Base-by-base conservation (phyloP, 2,797 vertebrate genomes). In the Rhinichthys osculus region DNA sequence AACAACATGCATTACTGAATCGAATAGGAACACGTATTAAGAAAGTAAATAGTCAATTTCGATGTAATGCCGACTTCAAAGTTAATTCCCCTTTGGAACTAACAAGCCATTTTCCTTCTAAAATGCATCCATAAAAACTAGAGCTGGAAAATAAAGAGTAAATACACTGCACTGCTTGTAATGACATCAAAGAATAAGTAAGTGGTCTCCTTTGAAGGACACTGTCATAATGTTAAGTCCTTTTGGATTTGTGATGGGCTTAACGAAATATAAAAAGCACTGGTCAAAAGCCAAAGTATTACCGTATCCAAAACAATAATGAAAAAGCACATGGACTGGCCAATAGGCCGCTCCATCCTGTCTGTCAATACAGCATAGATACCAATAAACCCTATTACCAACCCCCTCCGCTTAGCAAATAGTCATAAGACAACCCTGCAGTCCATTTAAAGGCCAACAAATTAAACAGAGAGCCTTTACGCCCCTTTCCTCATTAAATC, bases 401-500 rank as follows among this genome's bases (percentile, higher is more conserved):
- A 84, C 66, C 70, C 50, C 10, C 44, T 1, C 13, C 47, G 71
- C 71, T 85, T 78, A 52, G 78, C 69, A 84, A 88, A 81, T 78
- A 84, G 66, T 77, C 71, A 80, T 73, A 85, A 78, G 80, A 85
- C 59, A 74, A 77, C 71, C 21, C 35, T 71, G 87, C 40, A 82
- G 78, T 78, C 38, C 86, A 89, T 81, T 82, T 87, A 89, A 89
- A 90, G 84, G 89, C 86, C 85, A 90, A 78, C 87, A 87, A 90
- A 86, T 91, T 89, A 89, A 86, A 64, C 21, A 90, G 47, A 92
- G 82, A 85, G 84, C 80, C 81, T 50, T 27, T 47, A 78, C 42
- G 35, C 64, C 80, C 64, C 67, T 71, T 44, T 86, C 66, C 83
- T 85, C 84, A 77, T 88, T 77, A 86, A 86, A 86, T 78, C 83